Conservation (phyloP, 2,113 vertebrate genomes). For the Apeltes quadracus region DNA sequence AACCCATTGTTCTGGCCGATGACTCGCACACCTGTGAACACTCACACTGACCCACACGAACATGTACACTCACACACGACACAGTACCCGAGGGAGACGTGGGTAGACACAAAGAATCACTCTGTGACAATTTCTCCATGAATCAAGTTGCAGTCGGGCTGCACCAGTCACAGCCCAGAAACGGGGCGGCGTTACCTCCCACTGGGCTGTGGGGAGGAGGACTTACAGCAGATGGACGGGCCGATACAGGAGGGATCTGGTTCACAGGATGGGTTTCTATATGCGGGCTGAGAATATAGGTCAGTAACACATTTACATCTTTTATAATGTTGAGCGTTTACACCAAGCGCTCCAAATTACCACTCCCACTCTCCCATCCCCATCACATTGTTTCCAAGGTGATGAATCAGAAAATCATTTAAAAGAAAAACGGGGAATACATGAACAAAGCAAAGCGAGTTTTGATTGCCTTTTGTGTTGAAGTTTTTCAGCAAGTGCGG, state of each 20-base stretch:
- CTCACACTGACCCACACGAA: conserved; percentile 10
- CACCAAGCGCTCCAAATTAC: conserved; percentile 54
- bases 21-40: conserved; percentile 13
- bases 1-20: conserved; percentile 43
- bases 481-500: conserved; percentile 6
- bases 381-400: conserved; percentile 62
- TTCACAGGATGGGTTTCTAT: conserved; percentile 66
- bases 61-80: conserved; percentile 5
- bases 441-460: conserved; percentile 16
- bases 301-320: conserved; percentile 72
- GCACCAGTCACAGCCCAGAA: conserved; percentile 54
- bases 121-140: conserved; percentile 51
- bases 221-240: conserved; percentile 66
- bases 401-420: conserved; percentile 52
- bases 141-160: conserved; percentile 42
- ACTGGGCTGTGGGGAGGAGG: conserved; percentile 53
- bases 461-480: conserved; percentile 22
- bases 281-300: conserved; percentile 67
- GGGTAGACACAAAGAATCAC: conserved; percentile 34
- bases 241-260: conserved; percentile 65
- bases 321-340: conserved; percentile 60
- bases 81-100: conserved; percentile 39
- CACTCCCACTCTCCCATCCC: conserved; percentile 59
- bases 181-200: conserved; percentile 54
- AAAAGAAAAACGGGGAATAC: not conserved